These are phyloP conservation scores for Catalaphyllia jardinei DNA, from an alignment of 64 coral and sea anemone genomes.

Conservation along the genomic window DNA sequence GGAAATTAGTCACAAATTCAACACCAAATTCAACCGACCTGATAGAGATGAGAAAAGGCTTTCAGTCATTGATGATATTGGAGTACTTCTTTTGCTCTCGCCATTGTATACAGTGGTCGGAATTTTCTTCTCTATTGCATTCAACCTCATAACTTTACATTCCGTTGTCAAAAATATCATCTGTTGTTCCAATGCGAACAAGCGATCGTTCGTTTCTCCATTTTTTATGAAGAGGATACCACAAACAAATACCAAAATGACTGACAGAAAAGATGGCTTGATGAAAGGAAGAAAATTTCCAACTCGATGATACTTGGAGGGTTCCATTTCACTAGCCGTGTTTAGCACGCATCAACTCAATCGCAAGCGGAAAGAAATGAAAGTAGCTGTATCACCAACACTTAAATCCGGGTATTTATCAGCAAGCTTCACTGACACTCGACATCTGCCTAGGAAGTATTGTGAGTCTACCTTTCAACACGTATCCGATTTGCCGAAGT, in stretches of 20 bases:
- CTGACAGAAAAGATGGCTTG: neutral
- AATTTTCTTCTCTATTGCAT: neutral
- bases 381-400: no score
- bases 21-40: neutral
- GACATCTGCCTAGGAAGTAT: no score
- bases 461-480: no score
- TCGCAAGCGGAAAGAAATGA: no score
- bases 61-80: neutral
- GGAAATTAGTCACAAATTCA: no score
- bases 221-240: constrained; percentile 19
- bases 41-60: neutral
- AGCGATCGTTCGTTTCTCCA: constrained; percentile 8
- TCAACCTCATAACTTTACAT: neutral
- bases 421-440: no score
- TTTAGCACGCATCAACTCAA: no score
- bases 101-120: neutral
- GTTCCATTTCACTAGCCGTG: neutral
- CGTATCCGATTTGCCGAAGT: no score
- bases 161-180: neutral
- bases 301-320: neutral
- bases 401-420: no score
- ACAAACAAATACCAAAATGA: neutral
- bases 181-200: neutral
- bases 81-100: neutral
- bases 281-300: neutral